These are phyloP conservation scores for Drosophila azteca DNA, from an alignment of 1,140 invertebrate species.

Conservation along the genomic window DNA sequence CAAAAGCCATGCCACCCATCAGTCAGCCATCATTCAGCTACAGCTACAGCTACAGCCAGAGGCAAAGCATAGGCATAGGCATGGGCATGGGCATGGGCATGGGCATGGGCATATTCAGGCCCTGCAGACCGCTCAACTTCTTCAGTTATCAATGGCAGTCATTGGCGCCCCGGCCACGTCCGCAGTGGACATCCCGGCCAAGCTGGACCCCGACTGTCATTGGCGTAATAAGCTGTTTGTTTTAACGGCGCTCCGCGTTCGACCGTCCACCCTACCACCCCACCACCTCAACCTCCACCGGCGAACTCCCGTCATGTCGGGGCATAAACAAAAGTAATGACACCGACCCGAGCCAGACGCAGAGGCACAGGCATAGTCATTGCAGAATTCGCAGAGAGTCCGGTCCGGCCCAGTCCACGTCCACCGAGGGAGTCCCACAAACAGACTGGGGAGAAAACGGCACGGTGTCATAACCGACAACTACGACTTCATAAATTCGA, in stretches of 20 bases:
- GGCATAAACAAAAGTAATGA: conserved; percentile 79
- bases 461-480: conserved; percentile 60
- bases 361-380: not conserved
- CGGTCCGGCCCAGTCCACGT: conserved; percentile 14
- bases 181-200: not conserved
- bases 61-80: not conserved
- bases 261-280: conserved; percentile 10
- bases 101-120: too few relatives aligned
- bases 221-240: conserved; percentile 81
- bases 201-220: conserved; percentile 54
- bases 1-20: conserved; percentile 51
- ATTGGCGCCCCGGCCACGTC: conserved; percentile 53
- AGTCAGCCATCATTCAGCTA: conserved; percentile 4
- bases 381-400: too few relatives aligned
- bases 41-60: not conserved
- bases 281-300: conserved; percentile 24
- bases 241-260: conserved; percentile 70
- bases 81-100: not conserved
- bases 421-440: conserved; percentile 4
- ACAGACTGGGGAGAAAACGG: conserved; percentile 47
- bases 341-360: conserved; percentile 24
- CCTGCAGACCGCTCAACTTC: conserved; percentile 39
- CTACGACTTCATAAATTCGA: conserved; percentile 78
- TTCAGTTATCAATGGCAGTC: conserved; percentile 68
- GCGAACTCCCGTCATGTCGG: conserved; percentile 21